These are phyloP conservation scores for Ctenopoma multispine DNA, from an alignment of 2,797 vertebrate species.

Conservation along the genomic window DNA sequence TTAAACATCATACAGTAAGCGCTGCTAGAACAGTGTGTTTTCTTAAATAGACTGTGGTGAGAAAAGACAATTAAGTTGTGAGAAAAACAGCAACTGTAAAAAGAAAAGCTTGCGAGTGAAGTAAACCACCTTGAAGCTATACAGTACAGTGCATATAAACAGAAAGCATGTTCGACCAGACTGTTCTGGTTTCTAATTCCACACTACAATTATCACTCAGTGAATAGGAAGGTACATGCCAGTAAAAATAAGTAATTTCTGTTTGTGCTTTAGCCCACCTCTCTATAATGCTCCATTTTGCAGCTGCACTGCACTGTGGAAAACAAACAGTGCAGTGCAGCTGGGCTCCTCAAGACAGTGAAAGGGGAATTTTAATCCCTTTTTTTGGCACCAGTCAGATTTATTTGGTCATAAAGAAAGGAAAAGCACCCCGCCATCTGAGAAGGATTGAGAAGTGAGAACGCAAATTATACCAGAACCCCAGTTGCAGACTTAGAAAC, in stretches of 20 bases:
- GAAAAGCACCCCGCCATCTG: slow-evolving; percentile 76
- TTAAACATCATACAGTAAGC: slow-evolving; percentile 18
- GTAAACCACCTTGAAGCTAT: slow-evolving; percentile 31
- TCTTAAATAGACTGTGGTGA: slow-evolving; percentile 35
- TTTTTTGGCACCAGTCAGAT: slow-evolving; percentile 83
- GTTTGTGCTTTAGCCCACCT: slow-evolving; percentile 77
- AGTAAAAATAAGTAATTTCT: slow-evolving; percentile 81
- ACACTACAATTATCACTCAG: slow-evolving; percentile 74
- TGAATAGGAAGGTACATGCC: slow-evolving; percentile 69
- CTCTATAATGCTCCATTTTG: slow-evolving; percentile 68
- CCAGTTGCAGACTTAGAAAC: slow-evolving; percentile 70
- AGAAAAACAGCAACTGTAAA: slow-evolving; percentile 48
- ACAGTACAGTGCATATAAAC: slow-evolving; percentile 20
- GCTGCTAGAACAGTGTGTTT: slow-evolving; percentile 9
- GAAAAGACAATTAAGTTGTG: slow-evolving; percentile 6
- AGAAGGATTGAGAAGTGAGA: slow-evolving; percentile 76
- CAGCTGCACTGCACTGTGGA: slow-evolving; percentile 82
- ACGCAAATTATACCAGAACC: slow-evolving; percentile 73
- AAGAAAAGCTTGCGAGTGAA: slow-evolving; percentile 14
- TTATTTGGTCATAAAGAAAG: slow-evolving; percentile 86
- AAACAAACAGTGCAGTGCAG: slow-evolving; percentile 85
- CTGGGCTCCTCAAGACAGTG: slow-evolving; percentile 85
- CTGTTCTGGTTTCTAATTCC: slow-evolving; percentile 61
- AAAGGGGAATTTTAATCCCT: slow-evolving; percentile 88
- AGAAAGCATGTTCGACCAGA: slow-evolving; percentile 56